These are phyloP conservation scores for Porphyrio hochstetteri DNA, from an alignment of 2,113 vertebrate genomes.

Conservation along the genomic window DNA sequence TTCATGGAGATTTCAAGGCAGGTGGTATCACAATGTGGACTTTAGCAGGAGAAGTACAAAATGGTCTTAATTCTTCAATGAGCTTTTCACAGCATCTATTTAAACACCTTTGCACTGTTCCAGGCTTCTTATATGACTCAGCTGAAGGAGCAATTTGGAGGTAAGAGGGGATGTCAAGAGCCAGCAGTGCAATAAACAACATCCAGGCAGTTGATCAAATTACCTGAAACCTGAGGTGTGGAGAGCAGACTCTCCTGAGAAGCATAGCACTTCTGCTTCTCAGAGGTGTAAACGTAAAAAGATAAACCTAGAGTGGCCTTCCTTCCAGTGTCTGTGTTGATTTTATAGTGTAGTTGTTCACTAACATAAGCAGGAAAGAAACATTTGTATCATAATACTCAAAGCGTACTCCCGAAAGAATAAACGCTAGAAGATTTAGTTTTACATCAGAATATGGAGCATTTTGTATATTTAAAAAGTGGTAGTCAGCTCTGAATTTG, in stretches of 20 bases:
- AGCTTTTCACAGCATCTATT: background rate
- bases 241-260: background rate
- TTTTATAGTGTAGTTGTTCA: background rate
- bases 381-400: background rate
- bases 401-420: background rate
- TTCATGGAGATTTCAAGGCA: background rate
- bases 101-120: background rate
- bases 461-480: background rate
- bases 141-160: background rate
- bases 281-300: background rate
- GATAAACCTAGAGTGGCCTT: background rate
- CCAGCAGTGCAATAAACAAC: background rate
- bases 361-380: background rate
- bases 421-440: background rate
- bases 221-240: background rate
- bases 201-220: background rate
- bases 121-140: background rate
- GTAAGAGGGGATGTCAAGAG: background rate
- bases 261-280: background rate
- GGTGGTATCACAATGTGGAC: background rate
- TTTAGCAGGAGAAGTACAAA: background rate
- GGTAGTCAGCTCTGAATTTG: background rate
- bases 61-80: background rate
- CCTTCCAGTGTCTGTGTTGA: accelerated
- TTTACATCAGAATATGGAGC: background rate